Evolutionary conservation across 2,797 vertebrate species (phyloP), one percentile per base, ranked within the genome.

Genomic region (Spondyliosoma cantharus): DNA sequence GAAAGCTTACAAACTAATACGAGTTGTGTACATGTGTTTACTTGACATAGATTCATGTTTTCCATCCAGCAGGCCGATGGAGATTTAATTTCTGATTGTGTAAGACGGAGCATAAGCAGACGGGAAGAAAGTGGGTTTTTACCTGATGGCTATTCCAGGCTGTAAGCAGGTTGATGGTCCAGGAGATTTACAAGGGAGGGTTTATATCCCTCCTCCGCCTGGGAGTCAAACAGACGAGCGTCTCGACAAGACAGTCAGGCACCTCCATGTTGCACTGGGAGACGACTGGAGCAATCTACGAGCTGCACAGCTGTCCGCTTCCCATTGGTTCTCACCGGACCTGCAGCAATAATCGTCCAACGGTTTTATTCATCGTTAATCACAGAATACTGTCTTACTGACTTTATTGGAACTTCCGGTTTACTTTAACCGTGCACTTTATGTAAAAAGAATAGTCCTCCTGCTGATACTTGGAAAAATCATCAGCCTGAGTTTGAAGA

Each of bases 111-210:
- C 43, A 43, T 25, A 69, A 71, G 64, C 46, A 66, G 75, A 72
- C 52, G 37, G 69, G 62, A 80, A 60, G 74, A 71, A 62, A 82
- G 75, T 74, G 37, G 49, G 25, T 71, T 85, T 84, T 52, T 71
- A 89, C 76, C 76, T 93, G 90, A 92, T 92, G 80, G 80, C 42
- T 91, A 84, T 92, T 92, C 89, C 93, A 93, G 91, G 74, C 78
- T 78, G 58, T 52, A 46, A 80, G 73, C 81, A 87, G 67, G 74
- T 75, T 81, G 77, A 89, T 74, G 84, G 89, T 83, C 75, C 80
- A 65, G 71, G 76, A 91, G 91, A 93, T 94, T 93, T 90, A 93
- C 1, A 89, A 87, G 69, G 68, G 74, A 87, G 71, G 42, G 32
- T 57, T 80, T 85, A 15, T 60, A 62, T 89, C 60, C 66, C 60